Percentiles rank a stretch among this genome's conserved stretches.
Conservation (phyloP, 2,113 vertebrate genomes). For the Archilochus colubris region DNA sequence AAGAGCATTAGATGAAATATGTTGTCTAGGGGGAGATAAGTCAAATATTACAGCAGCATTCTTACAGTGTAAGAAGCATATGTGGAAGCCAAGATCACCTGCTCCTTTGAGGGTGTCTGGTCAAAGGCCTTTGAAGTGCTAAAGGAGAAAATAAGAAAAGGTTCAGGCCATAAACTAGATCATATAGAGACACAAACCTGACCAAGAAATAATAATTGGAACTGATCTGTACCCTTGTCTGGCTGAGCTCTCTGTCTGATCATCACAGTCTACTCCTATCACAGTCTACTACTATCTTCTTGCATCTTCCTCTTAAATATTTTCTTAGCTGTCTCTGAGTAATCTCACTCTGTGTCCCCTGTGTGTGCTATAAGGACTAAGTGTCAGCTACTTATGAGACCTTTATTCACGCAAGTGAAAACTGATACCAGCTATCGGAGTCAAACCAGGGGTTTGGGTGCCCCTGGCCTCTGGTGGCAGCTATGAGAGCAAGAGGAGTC, state of each 20-base stretch:
- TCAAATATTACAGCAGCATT: background rate
- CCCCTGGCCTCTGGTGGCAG: background rate
- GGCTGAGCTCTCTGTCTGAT: background rate
- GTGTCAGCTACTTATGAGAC: background rate
- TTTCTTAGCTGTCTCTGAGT: background rate
- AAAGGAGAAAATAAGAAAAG: background rate
- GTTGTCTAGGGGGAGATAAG: background rate
- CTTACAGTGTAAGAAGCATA: background rate
- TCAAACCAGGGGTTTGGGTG: fast-evolving
- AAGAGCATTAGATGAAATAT: background rate
- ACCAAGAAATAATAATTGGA: background rate
- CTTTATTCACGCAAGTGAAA: background rate
- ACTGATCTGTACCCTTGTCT: fast-evolving
- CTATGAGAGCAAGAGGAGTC: fast-evolving
- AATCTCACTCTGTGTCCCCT: too few species aligned
- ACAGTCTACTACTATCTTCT: background rate
- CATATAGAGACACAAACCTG: background rate
- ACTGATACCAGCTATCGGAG: background rate
- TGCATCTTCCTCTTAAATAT: background rate
- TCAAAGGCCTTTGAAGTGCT: background rate
- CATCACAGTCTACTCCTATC: background rate
- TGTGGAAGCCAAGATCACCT: background rate
- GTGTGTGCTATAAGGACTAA: background rate
- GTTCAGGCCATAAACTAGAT: background rate
- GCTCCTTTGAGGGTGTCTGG: background rate